Percentiles rank a stretch among this genome's conserved stretches.
Conservation (phyloP, 1,140 invertebrate genomes). For the Diachasma alloeum region DNA sequence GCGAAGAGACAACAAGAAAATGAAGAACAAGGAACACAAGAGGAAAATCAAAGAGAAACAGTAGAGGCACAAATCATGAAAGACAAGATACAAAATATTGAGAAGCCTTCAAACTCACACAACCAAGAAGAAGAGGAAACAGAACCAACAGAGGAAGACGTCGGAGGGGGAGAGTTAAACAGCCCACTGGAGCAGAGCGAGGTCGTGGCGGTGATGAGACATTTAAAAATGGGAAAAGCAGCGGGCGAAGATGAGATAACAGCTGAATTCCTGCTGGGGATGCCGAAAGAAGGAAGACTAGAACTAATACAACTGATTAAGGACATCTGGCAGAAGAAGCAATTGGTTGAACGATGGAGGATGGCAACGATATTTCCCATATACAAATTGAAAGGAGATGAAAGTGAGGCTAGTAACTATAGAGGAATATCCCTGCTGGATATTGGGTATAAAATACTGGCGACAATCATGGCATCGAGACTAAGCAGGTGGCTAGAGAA, state of each 20-base stretch:
- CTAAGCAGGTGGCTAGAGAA: slow-evolving; percentile 10
- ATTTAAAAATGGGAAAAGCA: slow-evolving; percentile 13
- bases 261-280: slow-evolving; percentile 12
- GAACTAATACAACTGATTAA: neutral
- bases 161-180: neutral
- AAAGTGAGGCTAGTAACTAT: neutral
- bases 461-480: slow-evolving; percentile 16
- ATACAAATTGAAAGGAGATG: neutral
- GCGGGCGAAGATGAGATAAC: slow-evolving; percentile 14
- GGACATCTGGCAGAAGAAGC: neutral
- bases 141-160: neutral
- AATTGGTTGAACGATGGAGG: neutral
- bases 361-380: slow-evolving; percentile 7
- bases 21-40: neutral
- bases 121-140: neutral
- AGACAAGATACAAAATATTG: too few species aligned
- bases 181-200: neutral
- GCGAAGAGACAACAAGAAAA: neutral
- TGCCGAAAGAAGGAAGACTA: too few species aligned
- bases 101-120: too few species aligned
- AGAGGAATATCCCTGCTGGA: slow-evolving; percentile 15
- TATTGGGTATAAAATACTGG: slow-evolving; percentile 13
- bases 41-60: neutral
- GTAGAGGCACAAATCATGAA: too few species aligned
- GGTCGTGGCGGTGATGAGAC: neutral